phyloP scores from a whole-genome alignment of 2,888 invertebrate genomes.

The Steinernema scapterisci region DNA sequence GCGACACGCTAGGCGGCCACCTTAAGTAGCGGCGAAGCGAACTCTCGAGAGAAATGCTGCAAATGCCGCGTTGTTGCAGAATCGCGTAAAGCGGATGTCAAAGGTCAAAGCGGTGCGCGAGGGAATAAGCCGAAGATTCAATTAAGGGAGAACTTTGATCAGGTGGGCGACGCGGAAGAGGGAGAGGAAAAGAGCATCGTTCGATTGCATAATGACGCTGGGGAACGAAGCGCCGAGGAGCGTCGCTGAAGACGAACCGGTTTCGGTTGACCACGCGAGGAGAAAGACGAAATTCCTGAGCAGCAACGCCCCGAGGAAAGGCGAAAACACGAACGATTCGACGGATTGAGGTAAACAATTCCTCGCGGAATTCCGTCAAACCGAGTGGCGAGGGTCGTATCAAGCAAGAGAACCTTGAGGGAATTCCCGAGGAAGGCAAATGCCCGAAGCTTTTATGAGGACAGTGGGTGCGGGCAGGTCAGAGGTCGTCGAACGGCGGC shows the following conservation, averaged over 20 bases:
- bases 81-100: background rate
- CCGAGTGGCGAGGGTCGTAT: background rate
- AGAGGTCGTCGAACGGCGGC: background rate
- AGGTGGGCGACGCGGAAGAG: constrained; percentile 2
- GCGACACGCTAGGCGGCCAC: background rate
- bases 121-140: background rate
- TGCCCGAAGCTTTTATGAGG: background rate
- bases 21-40: background rate
- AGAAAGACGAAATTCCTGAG: background rate
- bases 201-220: constrained; percentile 23
- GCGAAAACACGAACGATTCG: constrained; percentile 18
- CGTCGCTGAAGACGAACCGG: constrained; percentile 9
- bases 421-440: background rate
- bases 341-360: constrained; percentile 14
- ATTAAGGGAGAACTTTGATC: background rate
- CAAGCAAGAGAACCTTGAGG: background rate
- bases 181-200: constrained; percentile 31
- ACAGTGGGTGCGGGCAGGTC: background rate
- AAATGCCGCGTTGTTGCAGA: background rate
- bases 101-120: background rate
- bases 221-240: constrained; percentile 15
- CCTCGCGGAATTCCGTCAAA: background rate
- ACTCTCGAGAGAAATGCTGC: background rate
- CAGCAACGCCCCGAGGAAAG: constrained; percentile 15
- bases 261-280: constrained; percentile 26